Base-by-base conservation (phyloP, 2,797 vertebrate species). In the Phyllotis vaccarum region DNA sequence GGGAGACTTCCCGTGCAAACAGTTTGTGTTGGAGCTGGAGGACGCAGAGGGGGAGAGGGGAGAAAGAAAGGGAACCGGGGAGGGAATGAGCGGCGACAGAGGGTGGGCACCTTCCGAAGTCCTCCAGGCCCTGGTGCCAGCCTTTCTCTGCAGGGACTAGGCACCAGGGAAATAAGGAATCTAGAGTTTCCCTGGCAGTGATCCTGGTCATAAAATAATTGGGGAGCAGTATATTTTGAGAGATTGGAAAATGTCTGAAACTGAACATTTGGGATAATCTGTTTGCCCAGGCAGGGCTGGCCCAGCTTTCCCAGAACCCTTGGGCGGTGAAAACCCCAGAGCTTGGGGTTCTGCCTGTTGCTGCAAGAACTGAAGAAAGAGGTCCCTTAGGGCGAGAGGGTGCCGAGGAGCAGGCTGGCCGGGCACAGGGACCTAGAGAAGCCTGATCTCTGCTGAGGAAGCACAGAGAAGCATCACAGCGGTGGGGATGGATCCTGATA, bases 1-100 rank as follows among this genome's bases (percentile, higher is more conserved):
- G 96, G 96, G 98, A 98, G 98, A 98, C 97, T 98, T 98, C 97
- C 97, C 98, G 95, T 96, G 98, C 98, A 98, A 98, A 98, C 98
- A 98, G 97, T 98, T 97, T 97, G 97, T 97, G 97, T 98, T 97
- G 96, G 96, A 91, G 94, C 96, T 94, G 96, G 92, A 98, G 98
- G 97, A 98, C 93, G 34, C 95, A 80, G 95, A 98, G 96, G 97
- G 96, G 96, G 97, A 97, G 96, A 96, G 96, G 95, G 96, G 93
- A 96, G 95, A 95, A 95, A 96, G 90, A 95, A 96, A 96, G 95
- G 92, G 88, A 95, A 89, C 94, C 6, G 11, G 58, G 68, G 83
- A 94, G 93, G 87, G 75, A 86, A 3, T 34, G 92, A 94, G 74
- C 43, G 8, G 40, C 78, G 7, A 49, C 92, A 2, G 95, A 96